phyloP scores from a whole-genome alignment of 2,888 invertebrate species.

The Brachyopa scutellaris region DNA sequence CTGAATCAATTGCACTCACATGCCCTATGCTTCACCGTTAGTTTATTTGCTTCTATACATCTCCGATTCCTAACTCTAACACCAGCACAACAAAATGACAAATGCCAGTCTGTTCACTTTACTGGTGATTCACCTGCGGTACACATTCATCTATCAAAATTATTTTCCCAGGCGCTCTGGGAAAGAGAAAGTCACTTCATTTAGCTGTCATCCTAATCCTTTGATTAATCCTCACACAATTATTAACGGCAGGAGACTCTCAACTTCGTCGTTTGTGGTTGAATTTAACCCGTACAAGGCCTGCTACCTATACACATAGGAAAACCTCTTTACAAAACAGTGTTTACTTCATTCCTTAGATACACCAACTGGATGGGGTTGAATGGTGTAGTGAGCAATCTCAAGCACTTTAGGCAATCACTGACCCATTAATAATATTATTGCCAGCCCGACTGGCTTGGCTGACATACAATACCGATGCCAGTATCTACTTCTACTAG shows the following conservation, averaged over 20 bases:
- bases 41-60: slow-evolving; percentile 45
- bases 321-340: background rate
- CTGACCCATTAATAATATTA: slow-evolving; percentile 70
- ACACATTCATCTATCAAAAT: slow-evolving; percentile 46
- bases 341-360: slow-evolving; percentile 10
- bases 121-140: slow-evolving; percentile 41
- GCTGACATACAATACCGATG: too few relatives aligned
- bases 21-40: background rate
- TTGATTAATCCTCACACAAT: slow-evolving; percentile 59
- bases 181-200: background rate
- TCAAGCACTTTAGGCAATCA: slow-evolving; percentile 67
- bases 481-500: too few relatives aligned
- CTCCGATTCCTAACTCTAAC: slow-evolving; percentile 1
- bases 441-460: too few relatives aligned
- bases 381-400: slow-evolving; percentile 46
- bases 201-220: slow-evolving; percentile 50
- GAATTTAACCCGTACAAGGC: slow-evolving; percentile 25
- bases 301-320: background rate
- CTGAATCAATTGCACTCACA: slow-evolving; percentile 46
- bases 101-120: slow-evolving; percentile 17
- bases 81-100: slow-evolving; percentile 6
- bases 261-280: slow-evolving; percentile 41
- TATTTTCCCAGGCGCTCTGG: slow-evolving; percentile 5
- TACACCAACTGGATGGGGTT: slow-evolving; percentile 25
- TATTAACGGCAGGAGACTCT: slow-evolving; percentile 47